Base-by-base conservation (phyloP, 2,888 invertebrate genomes). In the Acronicta psi region DNA sequence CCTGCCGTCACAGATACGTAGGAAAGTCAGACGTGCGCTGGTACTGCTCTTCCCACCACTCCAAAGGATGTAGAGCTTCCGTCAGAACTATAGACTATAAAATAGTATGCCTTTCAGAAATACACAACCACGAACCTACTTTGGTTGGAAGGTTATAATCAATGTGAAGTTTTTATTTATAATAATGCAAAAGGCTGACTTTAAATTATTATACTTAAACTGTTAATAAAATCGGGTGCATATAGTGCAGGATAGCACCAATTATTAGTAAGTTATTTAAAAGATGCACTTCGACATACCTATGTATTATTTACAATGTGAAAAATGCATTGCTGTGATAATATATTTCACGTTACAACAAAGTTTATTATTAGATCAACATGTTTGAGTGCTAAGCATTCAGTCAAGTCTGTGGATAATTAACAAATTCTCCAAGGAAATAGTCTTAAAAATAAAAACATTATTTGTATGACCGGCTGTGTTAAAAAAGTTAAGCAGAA, bases 21-120 rank as follows among this genome's bases (percentile, higher is more conserved):
- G 66, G 64, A 1, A 73, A 69, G 16, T 37, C 54, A 0, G 72
- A 77, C 14, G 51, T 71, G 9, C 75, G 78, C 17, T 86, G 85
- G 84, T 74, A 74, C 20, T 86, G 86, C 25, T 83, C 85, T 2
- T 81, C 82, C 0, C 81, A 85, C 40, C 73, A 77, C 29, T 77
- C 76, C 29, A 77, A 72, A 29, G 77, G 77, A 0, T 85, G 85
- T 50, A 64, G 68, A 5, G 85, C 83, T 0, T 65, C 69, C 2
- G 63, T 85, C 1, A 65, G 72, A 17, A 84, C 82, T 0, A 58
- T 78, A 43, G 68, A 80, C 1, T 62, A 77, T 46, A 63, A 77
- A 37, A 75, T 75, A 49, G 56, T 75, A 16, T 55, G 62, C 17
- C 37, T 73, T 0, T 66, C 58, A 11, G 74, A 60, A 55, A 51